Base-by-base conservation (phyloP, 2,113 vertebrate species). In the Dipodomys merriami region DNA sequence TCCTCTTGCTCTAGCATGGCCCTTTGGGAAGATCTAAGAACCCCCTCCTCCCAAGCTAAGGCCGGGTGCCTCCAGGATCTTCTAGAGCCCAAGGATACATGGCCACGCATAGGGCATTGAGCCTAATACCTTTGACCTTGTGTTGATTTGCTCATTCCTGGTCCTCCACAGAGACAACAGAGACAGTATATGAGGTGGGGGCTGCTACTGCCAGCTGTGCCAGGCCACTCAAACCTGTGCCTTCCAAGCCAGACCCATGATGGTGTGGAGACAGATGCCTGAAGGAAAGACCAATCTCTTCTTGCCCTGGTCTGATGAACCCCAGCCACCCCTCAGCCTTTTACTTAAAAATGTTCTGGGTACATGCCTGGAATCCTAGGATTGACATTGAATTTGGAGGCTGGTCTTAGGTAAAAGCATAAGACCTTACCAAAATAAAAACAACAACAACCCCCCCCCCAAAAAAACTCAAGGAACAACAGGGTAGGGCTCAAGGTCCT, bases 51-150 rank as follows among this genome's bases (percentile, higher is more conserved):
- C 12, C 53, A 57, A 76, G 65, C 77, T n/a, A 29, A 90, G 49
- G 65, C 19, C 25, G 8, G 13, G 19, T 30, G 23, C 29, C 69
- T 35, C 60, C 27, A 12, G 68, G 20, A 35, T 53, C n/a, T 39
- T 80, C 35, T 44, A 53, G 65, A 46, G 27, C 62, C 67, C n/a
- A 0, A 33, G 68, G 77, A 25, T 69, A 62, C 15, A 23, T 33
- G 27, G 57, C 44, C 4, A 5, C 8, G 3, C 20, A 0, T 3
- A 0, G 15, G 29, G 22, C 5, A 2, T 25, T 67, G 11, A 62
- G 22, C 44, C 53, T 68, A 4, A 33, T 57, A 53, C 16, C 72
- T 20, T 4, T 22, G 19, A 33, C 53, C 39, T 30, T 39, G 3
- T 16, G 22, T 65, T 39, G 25, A 65, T 23, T 65, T 62, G 53